These are phyloP conservation scores for Drosophila bunnanda DNA, from an alignment of 2,888 invertebrate genomes.

Conservation along the genomic window DNA sequence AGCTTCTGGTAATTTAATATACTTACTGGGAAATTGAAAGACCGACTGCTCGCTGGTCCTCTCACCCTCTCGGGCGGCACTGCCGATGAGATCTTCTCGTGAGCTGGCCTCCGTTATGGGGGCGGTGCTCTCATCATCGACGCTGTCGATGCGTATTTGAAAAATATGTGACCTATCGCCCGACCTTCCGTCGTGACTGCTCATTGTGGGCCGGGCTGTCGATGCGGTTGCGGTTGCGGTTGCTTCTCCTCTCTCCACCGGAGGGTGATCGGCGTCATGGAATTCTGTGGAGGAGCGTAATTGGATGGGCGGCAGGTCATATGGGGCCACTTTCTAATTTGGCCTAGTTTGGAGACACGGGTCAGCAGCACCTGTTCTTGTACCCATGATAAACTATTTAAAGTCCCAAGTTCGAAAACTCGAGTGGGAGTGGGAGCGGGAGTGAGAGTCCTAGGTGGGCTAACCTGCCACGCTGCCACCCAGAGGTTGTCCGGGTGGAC, in stretches of 20 bases:
- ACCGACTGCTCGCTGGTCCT: constrained; percentile 44
- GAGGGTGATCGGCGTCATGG: constrained; percentile 36
- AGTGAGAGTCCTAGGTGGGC: constrained; percentile 3
- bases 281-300: constrained; percentile 26
- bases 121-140: constrained; percentile 76
- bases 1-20: not conserved
- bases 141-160: constrained; percentile 78
- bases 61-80: constrained; percentile 54
- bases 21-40: constrained; percentile 72
- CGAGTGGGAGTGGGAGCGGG: constrained; percentile 2
- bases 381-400: constrained; percentile 60
- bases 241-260: constrained; percentile 15
- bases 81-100: constrained; percentile 79
- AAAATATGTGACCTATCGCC: constrained; percentile 60
- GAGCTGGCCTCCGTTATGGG: constrained; percentile 80
- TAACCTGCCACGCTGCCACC: constrained; percentile 5
- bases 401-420: constrained; percentile 26
- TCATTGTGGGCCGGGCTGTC: constrained; percentile 54
- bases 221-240: constrained; percentile 3
- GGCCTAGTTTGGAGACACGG: constrained; percentile 42
- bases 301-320: constrained; percentile 18
- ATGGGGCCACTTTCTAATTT: constrained; percentile 45
- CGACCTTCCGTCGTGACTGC: constrained; percentile 44
- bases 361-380: constrained; percentile 48
- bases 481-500: constrained; percentile 20